These are phyloP conservation scores for Ochropleura leucogaster DNA, from an alignment of 2,888 invertebrate species.

Conservation along the genomic window DNA sequence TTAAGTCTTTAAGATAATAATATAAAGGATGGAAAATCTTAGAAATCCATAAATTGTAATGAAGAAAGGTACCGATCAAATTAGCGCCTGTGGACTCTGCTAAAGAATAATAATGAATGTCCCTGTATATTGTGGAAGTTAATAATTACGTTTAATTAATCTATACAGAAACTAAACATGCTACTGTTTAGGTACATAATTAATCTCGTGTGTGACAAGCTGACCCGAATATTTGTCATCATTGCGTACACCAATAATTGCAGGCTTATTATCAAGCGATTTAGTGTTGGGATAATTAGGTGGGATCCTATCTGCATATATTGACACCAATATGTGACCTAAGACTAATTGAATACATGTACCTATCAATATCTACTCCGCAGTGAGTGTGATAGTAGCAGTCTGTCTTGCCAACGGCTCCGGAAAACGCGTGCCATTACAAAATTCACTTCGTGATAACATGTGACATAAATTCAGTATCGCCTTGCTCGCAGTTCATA, in stretches of 20 bases:
- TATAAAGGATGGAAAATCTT: neutral
- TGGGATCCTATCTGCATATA: conserved; percentile 22
- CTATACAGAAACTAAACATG: conserved; percentile 1
- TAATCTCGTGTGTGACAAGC: conserved; percentile 20
- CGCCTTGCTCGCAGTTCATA: conserved; percentile 83
- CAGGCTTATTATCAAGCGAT: conserved; percentile 20
- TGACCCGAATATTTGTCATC: conserved; percentile 43
- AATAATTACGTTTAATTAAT: neutral
- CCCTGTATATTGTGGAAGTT: neutral
- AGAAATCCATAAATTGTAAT: neutral
- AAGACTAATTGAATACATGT: conserved; percentile 56
- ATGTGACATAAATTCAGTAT: conserved; percentile 87
- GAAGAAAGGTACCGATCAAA: too few species aligned
- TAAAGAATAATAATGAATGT: too few species aligned
- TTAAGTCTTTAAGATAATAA: neutral
- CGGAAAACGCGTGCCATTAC: conserved; percentile 85
- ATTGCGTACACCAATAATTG: conserved; percentile 16
- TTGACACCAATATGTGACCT: conserved; percentile 50
- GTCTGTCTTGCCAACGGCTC: conserved; percentile 66
- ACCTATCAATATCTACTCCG: conserved; percentile 30
- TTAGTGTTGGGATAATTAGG: conserved; percentile 26
- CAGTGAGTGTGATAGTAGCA: conserved; percentile 26
- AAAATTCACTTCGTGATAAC: conserved; percentile 85
- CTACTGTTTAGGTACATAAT: neutral
- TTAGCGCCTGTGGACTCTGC: too few species aligned